Evolutionary conservation across 1,140 invertebrate species (phyloP).

Genomic region (Magallana angulata): DNA sequence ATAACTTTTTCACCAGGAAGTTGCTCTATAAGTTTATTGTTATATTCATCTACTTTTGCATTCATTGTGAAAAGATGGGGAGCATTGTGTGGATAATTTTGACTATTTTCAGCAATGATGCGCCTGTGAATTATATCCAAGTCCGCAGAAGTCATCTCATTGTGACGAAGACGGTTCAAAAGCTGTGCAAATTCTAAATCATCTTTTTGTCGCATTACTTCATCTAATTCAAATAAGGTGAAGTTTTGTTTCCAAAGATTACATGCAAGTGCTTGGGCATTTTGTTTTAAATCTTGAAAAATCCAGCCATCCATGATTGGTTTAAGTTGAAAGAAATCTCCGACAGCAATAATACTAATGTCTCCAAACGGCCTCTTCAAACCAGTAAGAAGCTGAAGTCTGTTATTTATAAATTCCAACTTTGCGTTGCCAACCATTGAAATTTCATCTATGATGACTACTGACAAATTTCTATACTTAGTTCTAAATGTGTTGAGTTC

Average conservation of each 20-base stretch:
- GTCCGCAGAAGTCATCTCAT: slow-evolving; percentile 47
- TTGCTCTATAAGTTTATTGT: neutral
- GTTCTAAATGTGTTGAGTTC: slow-evolving; percentile 40
- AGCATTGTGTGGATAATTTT: neutral
- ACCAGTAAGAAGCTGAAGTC: slow-evolving; percentile 40
- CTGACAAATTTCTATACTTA: slow-evolving; percentile 25
- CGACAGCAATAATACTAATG: slow-evolving; percentile 45
- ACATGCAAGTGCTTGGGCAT: slow-evolving; percentile 22
- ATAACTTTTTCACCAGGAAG: neutral
- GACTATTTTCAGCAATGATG: neutral
- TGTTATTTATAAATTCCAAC: neutral
- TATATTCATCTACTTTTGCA: slow-evolving; percentile 10
- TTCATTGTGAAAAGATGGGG: slow-evolving; percentile 34
- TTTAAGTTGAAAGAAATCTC: slow-evolving; percentile 44
- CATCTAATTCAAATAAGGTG: slow-evolving; percentile 50
- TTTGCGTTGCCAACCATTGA: slow-evolving; percentile 30
- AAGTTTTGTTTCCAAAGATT: slow-evolving; percentile 8
- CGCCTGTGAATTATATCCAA: slow-evolving; percentile 22
- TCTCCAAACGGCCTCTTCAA: slow-evolving; percentile 39
- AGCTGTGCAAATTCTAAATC: slow-evolving; percentile 59
- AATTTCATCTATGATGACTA: slow-evolving; percentile 40
- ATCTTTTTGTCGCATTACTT: slow-evolving; percentile 62
- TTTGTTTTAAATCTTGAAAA: slow-evolving; percentile 45
- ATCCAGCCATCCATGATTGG: slow-evolving; percentile 57
- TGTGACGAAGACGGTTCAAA: slow-evolving; percentile 51